Conservation (phyloP, 1,140 invertebrate genomes). For the Samia ricini region DNA sequence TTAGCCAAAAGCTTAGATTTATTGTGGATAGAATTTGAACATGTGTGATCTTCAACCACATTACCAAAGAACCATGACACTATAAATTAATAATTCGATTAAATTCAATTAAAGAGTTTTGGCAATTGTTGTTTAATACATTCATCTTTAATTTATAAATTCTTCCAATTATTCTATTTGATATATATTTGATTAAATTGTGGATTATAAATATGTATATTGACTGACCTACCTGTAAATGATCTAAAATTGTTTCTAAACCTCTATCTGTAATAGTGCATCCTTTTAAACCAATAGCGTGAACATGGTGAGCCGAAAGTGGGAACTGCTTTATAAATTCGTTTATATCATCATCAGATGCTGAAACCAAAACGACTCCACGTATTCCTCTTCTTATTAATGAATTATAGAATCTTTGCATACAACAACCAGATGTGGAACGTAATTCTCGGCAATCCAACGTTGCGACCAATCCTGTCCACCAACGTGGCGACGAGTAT, state of each 20-base stretch:
- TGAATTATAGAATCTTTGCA: constrained; percentile 87
- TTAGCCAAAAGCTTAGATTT: too few relatives aligned
- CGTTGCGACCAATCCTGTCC: constrained; percentile 89
- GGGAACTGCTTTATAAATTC: constrained; percentile 92
- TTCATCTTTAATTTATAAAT: too few relatives aligned
- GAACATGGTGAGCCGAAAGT: constrained; percentile 88
- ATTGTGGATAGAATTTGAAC: too few relatives aligned
- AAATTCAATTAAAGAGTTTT: too few relatives aligned
- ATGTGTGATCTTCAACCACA: too few relatives aligned
- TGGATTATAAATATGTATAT: too few relatives aligned
- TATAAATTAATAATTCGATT: too few relatives aligned
- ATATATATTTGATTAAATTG: too few relatives aligned
- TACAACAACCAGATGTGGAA: constrained; percentile 81
- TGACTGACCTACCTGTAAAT: constrained; percentile 83
- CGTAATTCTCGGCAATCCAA: constrained; percentile 90
- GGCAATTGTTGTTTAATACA: too few relatives aligned
- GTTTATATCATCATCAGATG: constrained; percentile 91
- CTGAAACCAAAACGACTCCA: constrained; percentile 88
- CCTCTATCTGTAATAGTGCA: constrained; percentile 93
- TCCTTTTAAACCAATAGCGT: constrained; percentile 89
- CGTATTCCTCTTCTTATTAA: constrained; percentile 92
- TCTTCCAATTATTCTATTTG: too few relatives aligned
- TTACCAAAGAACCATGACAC: too few relatives aligned
- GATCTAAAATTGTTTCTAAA: constrained; percentile 90
- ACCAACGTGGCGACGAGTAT: constrained; percentile 90